Conservation (phyloP, 2,113 vertebrate species). For the Carassius gibelio region DNA sequence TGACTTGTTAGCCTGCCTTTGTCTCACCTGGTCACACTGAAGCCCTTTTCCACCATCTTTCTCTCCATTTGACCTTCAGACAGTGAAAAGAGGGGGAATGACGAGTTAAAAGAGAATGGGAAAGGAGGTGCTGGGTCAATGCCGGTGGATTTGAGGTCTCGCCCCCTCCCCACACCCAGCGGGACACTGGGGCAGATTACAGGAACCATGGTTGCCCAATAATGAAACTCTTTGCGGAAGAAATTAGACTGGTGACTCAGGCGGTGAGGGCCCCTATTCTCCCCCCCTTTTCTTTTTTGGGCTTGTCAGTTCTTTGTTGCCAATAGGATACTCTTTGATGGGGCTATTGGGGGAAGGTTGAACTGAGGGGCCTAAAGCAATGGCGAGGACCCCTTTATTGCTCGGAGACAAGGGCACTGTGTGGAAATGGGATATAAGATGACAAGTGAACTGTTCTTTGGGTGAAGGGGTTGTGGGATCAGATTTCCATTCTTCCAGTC, state of each 20-base stretch:
- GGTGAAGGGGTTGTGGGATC: not conserved
- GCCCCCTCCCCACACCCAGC: slow-evolving; percentile 36
- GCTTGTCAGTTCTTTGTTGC: slow-evolving; percentile 61
- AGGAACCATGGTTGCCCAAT: slow-evolving; percentile 49
- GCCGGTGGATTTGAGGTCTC: slow-evolving; percentile 34
- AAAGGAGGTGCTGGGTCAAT: slow-evolving; percentile 51
- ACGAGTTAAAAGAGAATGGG: slow-evolving; percentile 59
- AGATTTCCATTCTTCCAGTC: not conserved
- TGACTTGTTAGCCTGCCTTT: slow-evolving; percentile 32
- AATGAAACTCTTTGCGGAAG: slow-evolving; percentile 63
- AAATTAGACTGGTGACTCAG: slow-evolving; percentile 58
- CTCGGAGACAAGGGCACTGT: slow-evolving; percentile 41
- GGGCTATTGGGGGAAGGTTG: slow-evolving; percentile 43
- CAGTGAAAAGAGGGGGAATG: slow-evolving; percentile 37
- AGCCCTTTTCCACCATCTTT: slow-evolving; percentile 30
- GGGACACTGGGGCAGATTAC: slow-evolving; percentile 48
- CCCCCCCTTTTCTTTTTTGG: slow-evolving; percentile 39
- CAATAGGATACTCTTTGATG: slow-evolving; percentile 60
- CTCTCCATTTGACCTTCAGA: slow-evolving; percentile 44
- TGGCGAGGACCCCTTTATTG: slow-evolving; percentile 53
- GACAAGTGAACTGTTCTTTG: slow-evolving; percentile 47
- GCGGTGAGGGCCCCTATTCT: slow-evolving; percentile 33
- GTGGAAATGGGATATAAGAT: slow-evolving; percentile 50
- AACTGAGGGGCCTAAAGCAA: slow-evolving; percentile 51
- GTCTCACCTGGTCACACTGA: slow-evolving; percentile 19